These are phyloP conservation scores for Eupithecia insigniata DNA, from an alignment of 2,888 invertebrate genomes.

Conservation along the genomic window DNA sequence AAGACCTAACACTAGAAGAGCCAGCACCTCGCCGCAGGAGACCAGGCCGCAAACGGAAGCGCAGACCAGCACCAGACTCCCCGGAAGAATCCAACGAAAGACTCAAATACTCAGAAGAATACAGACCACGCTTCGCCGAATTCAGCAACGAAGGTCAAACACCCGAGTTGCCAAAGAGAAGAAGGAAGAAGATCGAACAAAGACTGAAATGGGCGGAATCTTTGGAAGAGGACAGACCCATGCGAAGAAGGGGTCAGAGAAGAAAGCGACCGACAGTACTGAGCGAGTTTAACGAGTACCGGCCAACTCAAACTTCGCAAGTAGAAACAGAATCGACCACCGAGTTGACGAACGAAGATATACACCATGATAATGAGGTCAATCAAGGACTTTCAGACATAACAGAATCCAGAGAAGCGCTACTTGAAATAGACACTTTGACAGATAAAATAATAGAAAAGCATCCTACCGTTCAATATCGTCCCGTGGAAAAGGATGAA, in stretches of 20 bases:
- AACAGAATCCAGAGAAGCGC: slow-evolving; percentile 26
- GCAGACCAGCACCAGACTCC: slow-evolving; percentile 77
- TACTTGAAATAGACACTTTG: slow-evolving; percentile 18
- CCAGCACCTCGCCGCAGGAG: slow-evolving; percentile 71
- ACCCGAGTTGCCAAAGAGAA: slow-evolving; percentile 61
- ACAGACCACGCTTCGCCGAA: slow-evolving; percentile 54
- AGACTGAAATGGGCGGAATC: slow-evolving; percentile 72
- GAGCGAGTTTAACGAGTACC: slow-evolving; percentile 57
- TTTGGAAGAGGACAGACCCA: slow-evolving; percentile 63
- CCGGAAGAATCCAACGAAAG: slow-evolving; percentile 59
- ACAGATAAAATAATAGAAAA: slow-evolving; percentile 9
- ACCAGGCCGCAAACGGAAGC: slow-evolving; percentile 84
- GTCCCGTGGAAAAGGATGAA: slow-evolving; percentile 16
- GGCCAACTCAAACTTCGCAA: slow-evolving; percentile 46
- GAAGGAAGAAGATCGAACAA: slow-evolving; percentile 65
- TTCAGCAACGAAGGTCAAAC: slow-evolving; percentile 49
- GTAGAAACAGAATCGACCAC: slow-evolving; percentile 31
- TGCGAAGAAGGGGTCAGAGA: slow-evolving; percentile 67
- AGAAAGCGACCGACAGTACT: slow-evolving; percentile 64
- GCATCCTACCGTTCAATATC: slow-evolving; percentile 10
- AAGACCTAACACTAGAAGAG: slow-evolving; percentile 62
- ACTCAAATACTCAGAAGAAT: slow-evolving; percentile 54
- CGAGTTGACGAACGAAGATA: slow-evolving; percentile 35
- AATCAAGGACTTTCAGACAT: slow-evolving; percentile 14
- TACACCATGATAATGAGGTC: slow-evolving; percentile 13